Base-by-base conservation (phyloP, 2,888 invertebrate species). In the Nudaria mundana region DNA sequence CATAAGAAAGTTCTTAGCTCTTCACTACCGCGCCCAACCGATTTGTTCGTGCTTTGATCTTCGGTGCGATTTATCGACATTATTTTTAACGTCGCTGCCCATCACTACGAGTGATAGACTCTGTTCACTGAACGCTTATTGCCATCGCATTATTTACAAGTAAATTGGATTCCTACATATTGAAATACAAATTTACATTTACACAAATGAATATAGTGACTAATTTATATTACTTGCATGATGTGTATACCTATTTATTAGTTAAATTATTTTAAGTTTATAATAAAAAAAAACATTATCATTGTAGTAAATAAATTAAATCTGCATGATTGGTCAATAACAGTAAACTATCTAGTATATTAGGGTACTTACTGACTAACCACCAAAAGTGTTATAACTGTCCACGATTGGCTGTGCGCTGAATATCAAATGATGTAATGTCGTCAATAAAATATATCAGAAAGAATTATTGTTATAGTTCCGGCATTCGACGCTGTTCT, bases 21-120 rank as follows among this genome's bases (percentile, higher is more conserved):
- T 6, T 4, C 22, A 20, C 14, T 28, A 59, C 58, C 67, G 63
- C 73, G 67, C 76, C 75, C 76, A 72, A 66, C 71, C 82, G 86
- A 86, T 87, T 83, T 85, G 86, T 84, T 82, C 81, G 70, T 81
- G 81, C 86, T 85, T 86, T 87, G 86, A 88, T 87, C 87, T 84
- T 75, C 63, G 67, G 60, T 77, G 72, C 73, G 86, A 88, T 87
- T 87, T 88, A 87, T 87, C 81, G 86, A 79, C 81, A 88, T 85
- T 87, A 87, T 88, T 87, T 88, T 88, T 86, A 88, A 86, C 86
- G 79, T 73, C 71, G 66, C 63, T 72, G 75, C 80, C 81, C 84
- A 82, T 85, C 84, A 82, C 86, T 83, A 78, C 76, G 76, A 79
- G 70, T 78, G 82, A 79, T 81, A 70, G 68, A 77, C 75, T 75